Evolutionary conservation across 2,888 invertebrate genomes (phyloP).

Genomic region (Ethmia dodecea): DNA sequence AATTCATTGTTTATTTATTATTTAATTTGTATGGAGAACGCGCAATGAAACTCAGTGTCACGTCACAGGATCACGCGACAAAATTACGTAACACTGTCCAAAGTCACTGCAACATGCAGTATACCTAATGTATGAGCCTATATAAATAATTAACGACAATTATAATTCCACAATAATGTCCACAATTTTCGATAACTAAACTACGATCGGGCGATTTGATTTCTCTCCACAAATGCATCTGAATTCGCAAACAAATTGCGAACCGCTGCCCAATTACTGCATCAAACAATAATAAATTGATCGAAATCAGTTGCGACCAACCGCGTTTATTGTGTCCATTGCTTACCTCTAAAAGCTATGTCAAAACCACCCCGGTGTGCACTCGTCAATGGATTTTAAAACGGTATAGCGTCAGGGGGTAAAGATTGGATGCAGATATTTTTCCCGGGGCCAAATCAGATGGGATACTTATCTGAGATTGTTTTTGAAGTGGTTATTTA

Average conservation of each 20-base stretch:
- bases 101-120: too few relatives aligned
- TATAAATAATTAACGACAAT: too few relatives aligned
- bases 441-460: conserved; percentile 30
- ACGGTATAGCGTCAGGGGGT: conserved; percentile 23
- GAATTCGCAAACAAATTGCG: conserved; percentile 36
- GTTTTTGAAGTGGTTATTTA: conserved; percentile 59
- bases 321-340: conserved; percentile 32
- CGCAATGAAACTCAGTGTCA: too few relatives aligned
- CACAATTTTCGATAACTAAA: too few relatives aligned
- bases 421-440: conserved; percentile 32
- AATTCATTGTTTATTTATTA: too few relatives aligned
- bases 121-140: too few relatives aligned
- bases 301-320: conserved; percentile 29
- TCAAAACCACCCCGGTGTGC: conserved; percentile 16
- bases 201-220: conserved; percentile 6
- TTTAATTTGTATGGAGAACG: too few relatives aligned
- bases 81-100: too few relatives aligned
- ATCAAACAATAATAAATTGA: conserved; percentile 51
- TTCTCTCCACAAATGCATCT: conserved; percentile 24
- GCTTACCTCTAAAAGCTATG: conserved; percentile 19
- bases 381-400: conserved; percentile 11
- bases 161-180: too few relatives aligned
- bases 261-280: conserved; percentile 37
- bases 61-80: too few relatives aligned
- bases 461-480: conserved; percentile 48